A percentile compares a stretch with the other conserved stretches of the same genome.
These are phyloP conservation scores for Hydractinia echinata DNA, from an alignment of 30 jellyfish, hydroid and myxozoan genomes.

Conservation along the genomic window DNA sequence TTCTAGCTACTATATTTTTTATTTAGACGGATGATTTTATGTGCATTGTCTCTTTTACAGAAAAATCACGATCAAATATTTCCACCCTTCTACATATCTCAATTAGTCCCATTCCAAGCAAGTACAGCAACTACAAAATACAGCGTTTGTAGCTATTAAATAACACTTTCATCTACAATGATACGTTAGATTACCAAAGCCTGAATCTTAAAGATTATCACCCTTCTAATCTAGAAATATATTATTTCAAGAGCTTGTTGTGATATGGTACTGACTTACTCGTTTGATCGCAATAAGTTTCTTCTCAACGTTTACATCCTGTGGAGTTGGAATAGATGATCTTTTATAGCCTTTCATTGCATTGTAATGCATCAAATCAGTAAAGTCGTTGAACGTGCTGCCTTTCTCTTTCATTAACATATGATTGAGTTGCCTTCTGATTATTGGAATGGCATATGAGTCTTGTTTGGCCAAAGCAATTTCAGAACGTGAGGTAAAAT, in stretches of 20 bases:
- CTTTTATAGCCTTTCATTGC: not conserved
- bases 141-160: not conserved
- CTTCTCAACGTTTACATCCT: constrained; percentile 3
- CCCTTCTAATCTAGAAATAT: not conserved
- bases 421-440: not conserved
- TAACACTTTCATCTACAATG: not conserved
- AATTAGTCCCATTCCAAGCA: too few species aligned
- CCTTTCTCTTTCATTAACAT: not conserved
- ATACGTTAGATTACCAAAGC: too few species aligned
- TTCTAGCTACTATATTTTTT: too few species aligned
- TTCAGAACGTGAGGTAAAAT: not conserved
- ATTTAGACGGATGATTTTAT: too few species aligned
- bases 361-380: constrained; percentile 5
- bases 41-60: not conserved
- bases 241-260: not conserved
- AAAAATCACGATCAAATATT: not conserved
- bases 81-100: not conserved
- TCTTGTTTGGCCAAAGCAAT: not conserved
- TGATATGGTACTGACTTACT: not conserved
- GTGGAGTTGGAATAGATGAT: not conserved
- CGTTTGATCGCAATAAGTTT: not conserved
- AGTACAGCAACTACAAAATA: not conserved
- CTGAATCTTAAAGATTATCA: too few species aligned
- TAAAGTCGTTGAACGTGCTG: not conserved
- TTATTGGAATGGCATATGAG: not conserved